Percentiles rank a stretch among this genome's conserved stretches.
Conservation (phyloP, 2,888 invertebrate genomes). For the Cephus spinipes region DNA sequence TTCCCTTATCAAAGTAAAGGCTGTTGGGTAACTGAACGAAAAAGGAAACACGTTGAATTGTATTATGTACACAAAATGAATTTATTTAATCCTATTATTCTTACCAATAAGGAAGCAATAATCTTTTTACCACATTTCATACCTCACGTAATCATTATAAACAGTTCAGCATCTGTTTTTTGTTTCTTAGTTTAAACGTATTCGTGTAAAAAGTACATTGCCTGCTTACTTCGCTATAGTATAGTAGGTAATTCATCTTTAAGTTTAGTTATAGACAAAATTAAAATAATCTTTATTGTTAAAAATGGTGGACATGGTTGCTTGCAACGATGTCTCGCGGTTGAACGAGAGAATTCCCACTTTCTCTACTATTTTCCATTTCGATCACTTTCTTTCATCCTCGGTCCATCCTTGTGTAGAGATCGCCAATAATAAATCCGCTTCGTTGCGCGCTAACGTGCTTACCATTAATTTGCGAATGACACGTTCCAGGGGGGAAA, state of each 20-base stretch:
- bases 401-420: slow-evolving; percentile 30
- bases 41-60: slow-evolving; percentile 9
- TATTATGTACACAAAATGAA: slow-evolving; percentile 57
- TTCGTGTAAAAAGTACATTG: slow-evolving; percentile 60
- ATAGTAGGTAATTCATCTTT: slow-evolving; percentile 35
- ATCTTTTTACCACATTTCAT: slow-evolving; percentile 55
- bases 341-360: slow-evolving; percentile 36
- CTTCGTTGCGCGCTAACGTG: neutral
- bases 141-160: slow-evolving; percentile 45
- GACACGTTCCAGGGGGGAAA: neutral
- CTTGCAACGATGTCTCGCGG: slow-evolving; percentile 31
- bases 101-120: slow-evolving; percentile 60
- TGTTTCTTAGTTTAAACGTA: slow-evolving; percentile 33
- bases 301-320: slow-evolving; percentile 39
- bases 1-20: neutral
- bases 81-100: slow-evolving; percentile 56
- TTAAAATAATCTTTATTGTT: slow-evolving; percentile 59
- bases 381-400: slow-evolving; percentile 43
- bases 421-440: slow-evolving; percentile 12
- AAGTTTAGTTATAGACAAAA: slow-evolving; percentile 58
- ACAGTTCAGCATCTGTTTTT: slow-evolving; percentile 42
- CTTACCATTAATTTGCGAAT: neutral
- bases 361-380: slow-evolving; percentile 37
- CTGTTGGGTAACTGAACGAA: neutral
- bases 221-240: slow-evolving; percentile 53